These are phyloP conservation scores for Oreonectes daqikongensis DNA, from an alignment of 2,797 vertebrate species.

Conservation along the genomic window DNA sequence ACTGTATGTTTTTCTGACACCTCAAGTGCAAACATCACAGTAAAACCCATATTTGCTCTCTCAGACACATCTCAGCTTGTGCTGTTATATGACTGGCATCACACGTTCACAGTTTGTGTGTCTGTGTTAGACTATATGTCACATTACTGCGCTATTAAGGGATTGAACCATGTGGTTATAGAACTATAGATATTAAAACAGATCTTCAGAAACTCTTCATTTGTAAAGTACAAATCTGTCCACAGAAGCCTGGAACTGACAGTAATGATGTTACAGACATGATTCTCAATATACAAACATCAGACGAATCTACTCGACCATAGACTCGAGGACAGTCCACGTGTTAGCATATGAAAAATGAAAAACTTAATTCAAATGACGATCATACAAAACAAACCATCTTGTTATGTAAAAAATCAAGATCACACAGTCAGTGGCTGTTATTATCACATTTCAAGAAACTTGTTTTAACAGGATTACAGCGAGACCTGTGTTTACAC, in stretches of 20 bases:
- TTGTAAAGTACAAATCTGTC: background rate
- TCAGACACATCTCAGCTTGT: no score
- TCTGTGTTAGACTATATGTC: conserved; percentile 35
- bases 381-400: no score
- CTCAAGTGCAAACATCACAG: conserved; percentile 20
- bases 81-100: conserved; percentile 35
- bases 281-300: background rate
- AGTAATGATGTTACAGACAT: background rate
- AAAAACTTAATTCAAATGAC: no score
- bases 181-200: background rate
- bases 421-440: background rate
- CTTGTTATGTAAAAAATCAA: no score
- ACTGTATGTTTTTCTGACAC: conserved; percentile 22
- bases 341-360: no score
- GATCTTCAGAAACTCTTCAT: background rate
- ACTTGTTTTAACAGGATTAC: background rate
- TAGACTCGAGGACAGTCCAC: no score
- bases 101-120: conserved; percentile 34
- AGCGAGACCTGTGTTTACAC: background rate
- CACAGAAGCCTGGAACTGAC: background rate
- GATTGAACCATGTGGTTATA: conserved; percentile 15
- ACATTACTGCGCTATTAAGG: conserved; percentile 22
- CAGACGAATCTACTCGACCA: no score
- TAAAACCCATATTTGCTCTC: conserved; percentile 27
- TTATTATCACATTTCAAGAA: background rate